Base-by-base conservation (phyloP, 1,140 invertebrate genomes). In the Adelges cooleyi region DNA sequence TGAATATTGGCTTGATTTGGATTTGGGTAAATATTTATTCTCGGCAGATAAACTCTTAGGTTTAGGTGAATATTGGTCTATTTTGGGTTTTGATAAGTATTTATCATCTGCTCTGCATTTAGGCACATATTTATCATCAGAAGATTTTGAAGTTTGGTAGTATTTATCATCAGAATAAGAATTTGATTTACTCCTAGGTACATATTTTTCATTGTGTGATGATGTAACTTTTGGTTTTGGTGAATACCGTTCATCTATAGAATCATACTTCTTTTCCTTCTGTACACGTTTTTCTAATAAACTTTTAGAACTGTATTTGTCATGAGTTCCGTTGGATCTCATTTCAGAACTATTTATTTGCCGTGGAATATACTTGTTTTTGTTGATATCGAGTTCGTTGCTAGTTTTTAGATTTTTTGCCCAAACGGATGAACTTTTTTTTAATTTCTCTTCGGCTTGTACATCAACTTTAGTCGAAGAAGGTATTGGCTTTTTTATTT, bases 351-450 rank as follows among this genome's bases (percentile, higher is more conserved):
- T 15, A 33, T 29, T 62, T 22, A 48, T 9, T 48, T 23, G 4
- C 29, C 17, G 42, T n/a, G 56, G 56, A 20, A 62, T 3, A 20
- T 62, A 62, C 20, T 62, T 62, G 9, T 62, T 42, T 29, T 62
- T 48, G 27, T 48, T 66, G 40, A 20, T 66, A 66, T 66, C 53
- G 2, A 44, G n/a, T 25, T 42, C 49, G 27, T 66, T 68, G 11
- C 13, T 51, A 0, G 52, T 40, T 59, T 69, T 69, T 18, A 59
- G 67, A 33, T 68, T 65, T 54, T 68, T 68, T 9, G 68, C 27
- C 70, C 70, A 71, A 15, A 71, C 69, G 36, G 36, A 52, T n/a
- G 67, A 38, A 40, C 51, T 67, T 44, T 69, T 71, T 65, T 71
- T 70, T 11, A 71, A 17, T 54, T 65, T 67, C 22, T 70, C 66